Percentiles rank a stretch among this genome's conserved stretches.
Evolutionary conservation across 2,113 vertebrate genomes (phyloP).

Genomic region (Aptenodytes forsteri): DNA sequence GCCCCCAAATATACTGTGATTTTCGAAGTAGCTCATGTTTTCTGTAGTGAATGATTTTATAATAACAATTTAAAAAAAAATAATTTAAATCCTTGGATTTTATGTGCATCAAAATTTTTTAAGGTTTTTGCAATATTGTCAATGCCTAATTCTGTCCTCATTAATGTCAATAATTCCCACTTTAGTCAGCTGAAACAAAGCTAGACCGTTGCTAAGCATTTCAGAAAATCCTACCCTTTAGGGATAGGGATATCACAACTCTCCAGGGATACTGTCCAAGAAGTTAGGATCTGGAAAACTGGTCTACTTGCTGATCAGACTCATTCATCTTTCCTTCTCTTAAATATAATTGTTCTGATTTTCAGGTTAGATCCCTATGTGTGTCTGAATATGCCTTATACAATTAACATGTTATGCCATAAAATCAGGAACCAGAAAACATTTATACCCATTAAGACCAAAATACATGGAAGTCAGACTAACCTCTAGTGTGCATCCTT

Average conservation of each 20-base stretch:
- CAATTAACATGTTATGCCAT: not conserved
- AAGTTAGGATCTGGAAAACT: not conserved
- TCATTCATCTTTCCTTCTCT: not conserved
- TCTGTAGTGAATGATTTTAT: not conserved
- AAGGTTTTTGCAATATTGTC: not conserved
- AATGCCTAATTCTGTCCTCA: not conserved
- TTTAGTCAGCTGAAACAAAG: not conserved
- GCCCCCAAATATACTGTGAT: not conserved
- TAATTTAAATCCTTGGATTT: not conserved
- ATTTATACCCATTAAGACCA: not conserved
- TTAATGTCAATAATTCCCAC: not conserved
- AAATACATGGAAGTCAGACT: slow-evolving; percentile 9
- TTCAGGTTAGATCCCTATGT: not conserved
- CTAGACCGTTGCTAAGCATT: not conserved
- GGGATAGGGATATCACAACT: not conserved
- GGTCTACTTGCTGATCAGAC: not conserved
- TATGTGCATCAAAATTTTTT: not conserved
- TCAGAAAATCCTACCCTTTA: not conserved
- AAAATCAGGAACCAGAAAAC: not conserved
- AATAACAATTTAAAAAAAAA: not conserved
- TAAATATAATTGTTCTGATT: not conserved
- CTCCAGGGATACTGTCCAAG: not conserved
- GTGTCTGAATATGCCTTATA: not conserved
- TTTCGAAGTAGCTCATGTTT: not conserved
- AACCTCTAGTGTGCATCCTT: slow-evolving; percentile 93